Percentiles rank a stretch among this genome's conserved stretches.
phyloP scores from a whole-genome alignment of 2,113 vertebrate species.

The Pithys albifrons region DNA sequence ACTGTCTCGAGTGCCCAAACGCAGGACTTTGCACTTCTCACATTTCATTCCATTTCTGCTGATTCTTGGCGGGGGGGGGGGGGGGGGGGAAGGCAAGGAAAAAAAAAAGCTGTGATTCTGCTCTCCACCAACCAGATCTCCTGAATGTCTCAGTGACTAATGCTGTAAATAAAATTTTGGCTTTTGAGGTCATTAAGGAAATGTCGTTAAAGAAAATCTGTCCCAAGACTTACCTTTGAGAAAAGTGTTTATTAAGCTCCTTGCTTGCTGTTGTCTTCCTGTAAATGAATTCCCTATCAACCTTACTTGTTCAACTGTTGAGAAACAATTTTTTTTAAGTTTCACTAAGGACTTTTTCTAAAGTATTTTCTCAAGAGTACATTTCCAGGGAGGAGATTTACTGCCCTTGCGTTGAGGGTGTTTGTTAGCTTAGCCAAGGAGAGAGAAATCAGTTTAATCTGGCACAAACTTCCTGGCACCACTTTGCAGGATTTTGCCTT shows the following conservation, averaged over 20 bases:
- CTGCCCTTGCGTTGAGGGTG: neutral
- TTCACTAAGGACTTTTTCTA: neutral
- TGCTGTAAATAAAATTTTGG: neutral
- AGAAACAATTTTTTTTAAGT: neutral
- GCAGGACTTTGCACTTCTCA: neutral
- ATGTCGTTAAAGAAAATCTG: neutral
- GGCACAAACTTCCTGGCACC: neutral
- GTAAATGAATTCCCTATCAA: neutral
- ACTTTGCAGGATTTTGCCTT: slow-evolving; percentile 7
- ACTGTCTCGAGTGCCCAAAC: neutral
- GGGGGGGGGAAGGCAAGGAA: too few relatives aligned
- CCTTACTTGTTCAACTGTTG: neutral
- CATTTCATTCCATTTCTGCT: neutral
- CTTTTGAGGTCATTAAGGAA: neutral
- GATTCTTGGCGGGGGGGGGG: too few relatives aligned
- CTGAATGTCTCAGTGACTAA: neutral
- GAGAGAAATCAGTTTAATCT: neutral
- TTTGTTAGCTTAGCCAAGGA: neutral
- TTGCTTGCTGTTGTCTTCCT: neutral
- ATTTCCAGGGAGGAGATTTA: slow-evolving; percentile 15
- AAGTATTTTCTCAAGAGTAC: neutral
- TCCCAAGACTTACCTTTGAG: neutral
- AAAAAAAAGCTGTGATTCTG: neutral
- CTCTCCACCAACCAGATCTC: neutral
- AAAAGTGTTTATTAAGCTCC: neutral